phyloP scores from a whole-genome alignment of 2,797 vertebrate genomes.

The Masticophis lateralis region DNA sequence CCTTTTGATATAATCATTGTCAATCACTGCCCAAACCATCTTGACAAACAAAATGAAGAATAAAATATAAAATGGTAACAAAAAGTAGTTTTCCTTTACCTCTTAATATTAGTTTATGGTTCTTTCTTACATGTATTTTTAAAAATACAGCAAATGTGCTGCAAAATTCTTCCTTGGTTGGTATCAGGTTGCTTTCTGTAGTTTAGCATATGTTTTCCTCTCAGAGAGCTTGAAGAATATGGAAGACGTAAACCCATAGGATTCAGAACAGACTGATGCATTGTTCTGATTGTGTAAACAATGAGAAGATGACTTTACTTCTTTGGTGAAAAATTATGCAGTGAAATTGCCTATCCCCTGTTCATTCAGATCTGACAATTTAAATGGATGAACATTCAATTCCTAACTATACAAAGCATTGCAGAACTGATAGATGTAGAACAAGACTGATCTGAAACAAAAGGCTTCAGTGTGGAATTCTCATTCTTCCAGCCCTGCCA shows the following conservation, averaged over 20 bases:
- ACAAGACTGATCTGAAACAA: not conserved
- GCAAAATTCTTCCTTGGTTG: conserved; percentile 18
- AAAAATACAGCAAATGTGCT: conserved; percentile 19
- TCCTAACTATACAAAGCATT: conserved; percentile 29
- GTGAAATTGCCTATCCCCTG: not conserved
- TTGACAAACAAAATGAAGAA: not conserved
- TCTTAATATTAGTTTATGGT: conserved; percentile 15
- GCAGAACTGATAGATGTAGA: conserved; percentile 18
- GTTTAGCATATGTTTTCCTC: conserved; percentile 21
- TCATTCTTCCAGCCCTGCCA: not conserved
- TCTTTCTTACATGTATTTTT: conserved; percentile 28
- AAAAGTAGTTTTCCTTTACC: not conserved
- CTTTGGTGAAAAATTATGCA: conserved; percentile 18
- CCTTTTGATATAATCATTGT: not conserved
- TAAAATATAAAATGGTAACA: not conserved
- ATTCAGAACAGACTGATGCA: conserved; percentile 29
- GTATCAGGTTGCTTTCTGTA: conserved; percentile 45
- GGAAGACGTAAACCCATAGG: not conserved
- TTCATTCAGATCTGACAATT: conserved; percentile 16
- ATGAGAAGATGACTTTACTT: not conserved
- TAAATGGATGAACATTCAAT: conserved; percentile 44
- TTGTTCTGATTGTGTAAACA: conserved; percentile 19
- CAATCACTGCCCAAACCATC: not conserved
- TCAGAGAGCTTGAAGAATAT: conserved; percentile 5
- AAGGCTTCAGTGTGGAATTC: not conserved